Conservation (phyloP, 1,140 invertebrate genomes). For the Ips nitidus region DNA sequence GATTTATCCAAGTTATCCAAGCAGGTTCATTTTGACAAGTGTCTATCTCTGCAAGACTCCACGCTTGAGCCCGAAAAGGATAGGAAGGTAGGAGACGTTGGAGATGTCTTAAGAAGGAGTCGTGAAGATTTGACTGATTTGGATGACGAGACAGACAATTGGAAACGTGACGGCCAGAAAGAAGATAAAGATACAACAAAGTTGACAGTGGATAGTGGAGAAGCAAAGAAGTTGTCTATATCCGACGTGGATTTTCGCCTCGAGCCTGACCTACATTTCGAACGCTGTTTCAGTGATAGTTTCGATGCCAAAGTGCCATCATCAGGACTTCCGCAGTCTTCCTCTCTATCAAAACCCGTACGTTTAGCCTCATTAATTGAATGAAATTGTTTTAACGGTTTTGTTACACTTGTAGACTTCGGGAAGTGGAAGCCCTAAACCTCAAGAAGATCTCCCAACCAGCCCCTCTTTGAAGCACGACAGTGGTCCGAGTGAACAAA, state of each 20-base stretch:
- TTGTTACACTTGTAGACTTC: slow-evolving; percentile 8
- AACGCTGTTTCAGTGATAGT: slow-evolving; percentile 23
- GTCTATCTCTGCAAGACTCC: slow-evolving; percentile 6
- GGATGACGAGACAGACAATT: slow-evolving; percentile 17
- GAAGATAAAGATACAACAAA: slow-evolving; percentile 28
- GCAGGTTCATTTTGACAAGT: slow-evolving; percentile 35
- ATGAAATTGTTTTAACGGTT: background rate
- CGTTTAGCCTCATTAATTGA: background rate
- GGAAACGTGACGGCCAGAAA: slow-evolving; percentile 21
- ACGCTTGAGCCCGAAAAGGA: slow-evolving; percentile 5
- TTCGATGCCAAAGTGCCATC: slow-evolving; percentile 27
- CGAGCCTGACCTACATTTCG: slow-evolving; percentile 32
- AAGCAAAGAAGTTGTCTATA: slow-evolving; percentile 34
- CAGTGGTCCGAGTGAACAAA: slow-evolving; percentile 23
- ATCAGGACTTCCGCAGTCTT: background rate
- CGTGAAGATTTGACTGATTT: slow-evolving; percentile 17
- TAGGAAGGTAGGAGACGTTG: slow-evolving; percentile 31
- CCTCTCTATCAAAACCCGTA: background rate
- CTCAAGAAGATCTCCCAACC: slow-evolving; percentile 57
- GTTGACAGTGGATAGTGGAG: background rate
- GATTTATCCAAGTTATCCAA: slow-evolving; percentile 31
- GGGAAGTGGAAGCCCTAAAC: slow-evolving; percentile 44
- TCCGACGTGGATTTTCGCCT: slow-evolving; percentile 38
- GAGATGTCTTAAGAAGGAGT: slow-evolving; percentile 22
- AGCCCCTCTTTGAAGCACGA: slow-evolving; percentile 47